Percentiles rank a stretch among this genome's conserved stretches.
Evolutionary conservation across 2,888 invertebrate genomes (phyloP).

Genomic region (Alviniconcha strummeri): DNA sequence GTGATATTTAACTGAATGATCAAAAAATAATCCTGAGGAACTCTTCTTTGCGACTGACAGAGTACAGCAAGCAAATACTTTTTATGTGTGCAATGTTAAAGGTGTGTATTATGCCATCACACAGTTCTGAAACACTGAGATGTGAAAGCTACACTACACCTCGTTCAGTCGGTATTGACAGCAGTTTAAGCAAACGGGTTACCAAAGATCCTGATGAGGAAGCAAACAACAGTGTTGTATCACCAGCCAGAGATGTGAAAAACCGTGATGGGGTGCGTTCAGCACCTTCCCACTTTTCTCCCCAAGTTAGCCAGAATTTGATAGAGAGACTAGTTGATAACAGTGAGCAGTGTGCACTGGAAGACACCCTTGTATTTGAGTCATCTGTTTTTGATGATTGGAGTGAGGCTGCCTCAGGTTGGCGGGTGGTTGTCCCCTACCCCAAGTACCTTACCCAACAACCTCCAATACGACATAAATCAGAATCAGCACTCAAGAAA

Average conservation of each 20-base stretch:
- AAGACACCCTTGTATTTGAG: slow-evolving; percentile 29
- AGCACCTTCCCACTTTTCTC: slow-evolving; percentile 14
- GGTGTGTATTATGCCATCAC: slow-evolving; percentile 22
- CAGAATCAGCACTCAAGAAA: slow-evolving; percentile 18
- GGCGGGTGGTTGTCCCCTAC: slow-evolving; percentile 49
- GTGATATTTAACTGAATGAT: too few species aligned
- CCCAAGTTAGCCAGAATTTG: slow-evolving; percentile 8
- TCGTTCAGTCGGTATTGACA: not conserved
- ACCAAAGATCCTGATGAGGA: not conserved
- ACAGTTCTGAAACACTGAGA: not conserved
- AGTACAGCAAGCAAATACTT: too few species aligned
- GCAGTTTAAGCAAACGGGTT: not conserved
- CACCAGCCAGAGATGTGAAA: not conserved
- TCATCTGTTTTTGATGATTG: slow-evolving; percentile 46
- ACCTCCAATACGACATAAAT: not conserved
- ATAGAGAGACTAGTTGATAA: slow-evolving; percentile 30
- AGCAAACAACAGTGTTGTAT: not conserved
- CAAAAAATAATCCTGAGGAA: too few species aligned
- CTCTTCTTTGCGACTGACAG: too few species aligned
- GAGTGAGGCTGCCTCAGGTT: slow-evolving; percentile 56
- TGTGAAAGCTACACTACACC: slow-evolving; percentile 25
- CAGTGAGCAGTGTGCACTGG: slow-evolving; percentile 28
- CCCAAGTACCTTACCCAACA: slow-evolving; percentile 36
- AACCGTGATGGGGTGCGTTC: slow-evolving; percentile 5
- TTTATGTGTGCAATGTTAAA: not conserved